A percentile compares a stretch with the other conserved stretches of the same genome.
Evolutionary conservation across 1,140 invertebrate genomes (phyloP).

Genomic region (Formica selysi): DNA sequence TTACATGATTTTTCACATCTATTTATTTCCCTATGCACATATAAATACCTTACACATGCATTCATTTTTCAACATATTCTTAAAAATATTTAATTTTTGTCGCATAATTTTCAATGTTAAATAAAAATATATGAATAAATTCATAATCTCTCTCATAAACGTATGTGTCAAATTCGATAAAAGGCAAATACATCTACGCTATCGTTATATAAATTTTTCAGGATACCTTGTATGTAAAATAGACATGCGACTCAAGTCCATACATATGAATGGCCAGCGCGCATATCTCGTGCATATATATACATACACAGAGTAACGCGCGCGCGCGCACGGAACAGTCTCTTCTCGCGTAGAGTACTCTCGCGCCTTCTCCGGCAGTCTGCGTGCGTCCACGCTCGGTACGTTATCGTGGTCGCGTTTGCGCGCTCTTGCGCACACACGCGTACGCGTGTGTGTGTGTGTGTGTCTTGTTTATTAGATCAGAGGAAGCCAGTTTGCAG

Average conservation of each 20-base stretch:
- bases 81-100: neutral
- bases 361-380: constrained; percentile 40
- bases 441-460: neutral
- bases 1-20: neutral
- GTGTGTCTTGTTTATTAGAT: constrained; percentile 83
- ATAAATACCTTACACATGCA: neutral
- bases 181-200: neutral
- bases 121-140: neutral
- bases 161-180: neutral
- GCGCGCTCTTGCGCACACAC: constrained; percentile 15
- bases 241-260: too few relatives aligned
- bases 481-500: constrained; percentile 85
- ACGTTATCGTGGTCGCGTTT: neutral
- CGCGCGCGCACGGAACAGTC: neutral
- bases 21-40: neutral
- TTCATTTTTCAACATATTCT: neutral
- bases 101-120: neutral
- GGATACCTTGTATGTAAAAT: neutral
- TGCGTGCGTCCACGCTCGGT: constrained; percentile 53
- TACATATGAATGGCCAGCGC: neutral
- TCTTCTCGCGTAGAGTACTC: constrained; percentile 8
- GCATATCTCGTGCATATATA: neutral
- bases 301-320: neutral
- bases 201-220: neutral
- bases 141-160: neutral